phyloP scores from a whole-genome alignment of 1,140 invertebrate species.

The Apis laboriosa region DNA sequence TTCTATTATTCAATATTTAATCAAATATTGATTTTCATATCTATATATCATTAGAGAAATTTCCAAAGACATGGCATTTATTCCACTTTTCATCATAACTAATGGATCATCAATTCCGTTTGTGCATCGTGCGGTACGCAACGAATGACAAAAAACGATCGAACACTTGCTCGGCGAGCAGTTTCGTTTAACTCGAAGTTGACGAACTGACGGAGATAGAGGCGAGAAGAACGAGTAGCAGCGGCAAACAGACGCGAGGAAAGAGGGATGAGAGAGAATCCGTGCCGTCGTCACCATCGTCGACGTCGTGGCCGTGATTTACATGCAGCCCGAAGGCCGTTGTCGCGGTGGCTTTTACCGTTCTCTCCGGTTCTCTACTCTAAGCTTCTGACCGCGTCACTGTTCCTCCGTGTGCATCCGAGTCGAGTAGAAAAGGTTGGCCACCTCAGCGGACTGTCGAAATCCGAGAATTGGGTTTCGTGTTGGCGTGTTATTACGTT shows the following conservation, averaged over 20 bases:
- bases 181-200: constrained; percentile 53
- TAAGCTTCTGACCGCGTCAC: background rate
- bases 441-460: constrained; percentile 43
- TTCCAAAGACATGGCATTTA: background rate
- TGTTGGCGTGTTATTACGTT: constrained; percentile 71
- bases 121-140: background rate
- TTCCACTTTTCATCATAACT: background rate
- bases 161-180: constrained; percentile 11
- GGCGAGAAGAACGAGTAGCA: background rate
- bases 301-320: constrained; percentile 59
- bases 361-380: background rate
- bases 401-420: constrained; percentile 1
- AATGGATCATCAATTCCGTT: background rate
- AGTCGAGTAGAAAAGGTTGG: background rate
- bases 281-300: constrained; percentile 42
- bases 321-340: constrained; percentile 55
- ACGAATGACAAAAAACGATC: background rate
- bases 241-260: background rate
- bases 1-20: too few relatives aligned
- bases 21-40: too few relatives aligned
- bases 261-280: constrained; percentile 9
- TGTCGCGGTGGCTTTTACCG: constrained; percentile 59
- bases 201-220: constrained; percentile 10
- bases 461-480: constrained; percentile 68
- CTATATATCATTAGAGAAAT: too few relatives aligned